Evolutionary conservation across 1,140 invertebrate genomes (phyloP).

Genomic region (Pseudoatta argentina): DNA sequence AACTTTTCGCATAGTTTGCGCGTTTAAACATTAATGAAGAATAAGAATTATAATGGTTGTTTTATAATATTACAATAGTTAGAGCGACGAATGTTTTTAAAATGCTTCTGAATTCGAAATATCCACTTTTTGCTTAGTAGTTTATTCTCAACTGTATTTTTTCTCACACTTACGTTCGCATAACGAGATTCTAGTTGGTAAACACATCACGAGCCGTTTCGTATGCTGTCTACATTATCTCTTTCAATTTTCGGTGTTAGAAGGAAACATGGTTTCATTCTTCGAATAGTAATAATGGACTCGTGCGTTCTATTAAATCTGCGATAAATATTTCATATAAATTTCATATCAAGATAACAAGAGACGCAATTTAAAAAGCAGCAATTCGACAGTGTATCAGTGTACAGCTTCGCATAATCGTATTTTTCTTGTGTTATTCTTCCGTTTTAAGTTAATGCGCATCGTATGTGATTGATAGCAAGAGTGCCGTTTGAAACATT

Average conservation of each 20-base stretch:
- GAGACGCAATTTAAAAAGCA: not conserved
- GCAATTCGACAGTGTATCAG: not conserved
- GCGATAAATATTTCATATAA: not conserved
- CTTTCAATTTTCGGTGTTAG: not conserved
- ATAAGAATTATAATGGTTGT: not conserved
- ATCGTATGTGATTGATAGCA: not conserved
- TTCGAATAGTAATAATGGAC: not conserved
- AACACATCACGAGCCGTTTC: not conserved
- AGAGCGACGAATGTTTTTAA: not conserved
- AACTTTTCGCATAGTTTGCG: not conserved
- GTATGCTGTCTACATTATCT: not conserved
- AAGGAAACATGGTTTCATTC: not conserved
- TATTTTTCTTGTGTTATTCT: not conserved
- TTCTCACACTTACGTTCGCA: not conserved
- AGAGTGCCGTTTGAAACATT: not conserved
- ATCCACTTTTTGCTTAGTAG: not conserved
- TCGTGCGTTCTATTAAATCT: not conserved
- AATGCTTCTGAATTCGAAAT: not conserved
- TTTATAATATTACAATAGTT: not conserved
- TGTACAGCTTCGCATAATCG: not conserved
- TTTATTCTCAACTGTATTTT: not conserved
- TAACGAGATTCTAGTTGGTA: not conserved
- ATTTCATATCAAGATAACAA: not conserved
- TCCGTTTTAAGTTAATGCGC: not conserved
- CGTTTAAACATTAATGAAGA: not conserved